Evolutionary conservation across 2,888 invertebrate species (phyloP), one percentile per base, ranked within the genome.

Genomic region (Pemphredon lugubris): DNA sequence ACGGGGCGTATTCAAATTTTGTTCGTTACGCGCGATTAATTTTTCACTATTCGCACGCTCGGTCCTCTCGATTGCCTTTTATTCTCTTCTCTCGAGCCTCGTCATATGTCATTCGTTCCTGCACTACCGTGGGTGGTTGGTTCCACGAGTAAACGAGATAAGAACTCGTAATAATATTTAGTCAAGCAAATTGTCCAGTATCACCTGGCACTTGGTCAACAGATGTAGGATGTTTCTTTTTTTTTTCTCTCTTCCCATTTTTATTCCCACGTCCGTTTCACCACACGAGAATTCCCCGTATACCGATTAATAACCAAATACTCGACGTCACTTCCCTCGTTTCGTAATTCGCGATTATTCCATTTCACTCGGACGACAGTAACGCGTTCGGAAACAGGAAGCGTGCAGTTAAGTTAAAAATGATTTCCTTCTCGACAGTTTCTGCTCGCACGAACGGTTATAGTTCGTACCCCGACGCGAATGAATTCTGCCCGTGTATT

Each of bases 81-180:
- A 11, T 32, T 32, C 14, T 47, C 30, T 30, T 32, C 3, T 11
- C 37, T 47, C 13, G 11, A 26, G 32, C 37, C 34, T 2, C 20
- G n/a, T 51, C 37, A n/a, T 48, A 18, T 13, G 30, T 18, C 26
- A 32, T 20, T 16, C 2, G 23, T 14, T 23, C 7, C 44, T 44
- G 18, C n/a, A 14, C 11, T 23, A 47, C 26, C 16, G 30, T 32
- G 21, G 39, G 11, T 16, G 40, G 45, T n/a, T 16, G 40, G 45
- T n/a, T 26, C 42, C 55, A 39, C 14, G 53, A 57, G 42, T 48
- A 64, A 53, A 42, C 42, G 16, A 55, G 64, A 65, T 54, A 60
- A 59, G 71, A 21, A 20, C 23, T 45, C 34, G 51, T 55, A 55
- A 72, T 68, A 60, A 64, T 54, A 58, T 64, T 67, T 45, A 61